Evolutionary conservation across 1,140 invertebrate genomes (phyloP), one percentile per base, ranked within the genome.

Genomic region (Zaprionus nigranus): DNA sequence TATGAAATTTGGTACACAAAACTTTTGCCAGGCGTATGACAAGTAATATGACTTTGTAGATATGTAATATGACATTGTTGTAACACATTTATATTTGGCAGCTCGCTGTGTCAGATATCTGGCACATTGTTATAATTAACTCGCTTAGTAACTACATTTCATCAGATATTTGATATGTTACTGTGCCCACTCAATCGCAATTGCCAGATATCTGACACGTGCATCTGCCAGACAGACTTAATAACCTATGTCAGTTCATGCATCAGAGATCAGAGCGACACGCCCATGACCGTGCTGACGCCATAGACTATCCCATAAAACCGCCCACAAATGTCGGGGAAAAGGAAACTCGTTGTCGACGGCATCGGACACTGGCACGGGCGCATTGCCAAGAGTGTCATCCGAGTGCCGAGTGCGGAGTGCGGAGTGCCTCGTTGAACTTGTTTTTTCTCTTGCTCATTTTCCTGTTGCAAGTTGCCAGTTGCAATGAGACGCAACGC

Each of bases 371-470:
- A 22, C 17, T 17, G 20, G 22, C 17, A 13, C 20, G 28, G 56
- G 65, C 43, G 57, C 11, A 2, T 26, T 64, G 53, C 61, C 68
- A 71, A 71, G 13, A 58, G 17, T 60, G 43, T 68, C 57, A 34
- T 59, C 64, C 11, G 26, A 15, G 49, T 30, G 51, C 64, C 12
- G 38, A 12, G 6, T 7, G 28, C 28, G 28, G 28, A 7, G 51
- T 34, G 53, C 11, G 7, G 38, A 22, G 51, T 24, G 53, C 15
- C 60, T 63, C 28, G 36, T 57, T 71, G 51, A 70, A 64, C 60
- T 57, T 38, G 56, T 71, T 68, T 26, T 30, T 56, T 30, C 20
- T 4, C 46, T 46, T 17, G 40, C 40, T 17, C 40, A 17, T 46
- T 17, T 46, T 46, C 40, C n/a, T 46, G 40, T 46, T 46, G 40